Conservation (phyloP, 2,113 vertebrate species). For the Amazona guildingii region DNA sequence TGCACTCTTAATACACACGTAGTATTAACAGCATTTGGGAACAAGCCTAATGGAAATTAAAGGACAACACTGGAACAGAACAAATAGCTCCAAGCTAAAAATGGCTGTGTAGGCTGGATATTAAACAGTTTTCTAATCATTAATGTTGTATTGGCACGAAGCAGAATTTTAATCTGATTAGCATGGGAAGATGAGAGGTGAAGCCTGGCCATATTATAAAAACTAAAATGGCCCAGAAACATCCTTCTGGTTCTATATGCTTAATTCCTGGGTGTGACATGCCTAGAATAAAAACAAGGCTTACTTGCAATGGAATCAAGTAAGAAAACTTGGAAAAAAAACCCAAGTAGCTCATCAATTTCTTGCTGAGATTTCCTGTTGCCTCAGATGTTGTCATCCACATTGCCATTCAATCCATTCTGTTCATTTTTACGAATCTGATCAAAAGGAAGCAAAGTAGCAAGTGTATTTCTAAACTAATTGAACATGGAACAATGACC, state of each 20-base stretch:
- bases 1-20: background rate
- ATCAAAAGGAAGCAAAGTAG: background rate
- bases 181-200: background rate
- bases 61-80: background rate
- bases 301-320: background rate
- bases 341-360: background rate
- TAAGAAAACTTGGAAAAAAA: background rate
- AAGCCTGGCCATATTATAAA: background rate
- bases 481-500: background rate
- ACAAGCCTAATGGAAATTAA: constrained; percentile 27
- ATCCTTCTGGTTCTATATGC: accelerated
- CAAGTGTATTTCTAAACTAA: background rate
- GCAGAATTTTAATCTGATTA: background rate
- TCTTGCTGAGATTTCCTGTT: background rate
- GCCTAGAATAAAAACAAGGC: background rate
- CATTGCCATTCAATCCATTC: background rate
- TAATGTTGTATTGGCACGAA: background rate
- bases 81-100: constrained; percentile 7
- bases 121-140: background rate
- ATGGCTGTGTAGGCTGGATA: background rate
- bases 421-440: background rate
- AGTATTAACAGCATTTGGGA: background rate
- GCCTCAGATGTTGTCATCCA: background rate
- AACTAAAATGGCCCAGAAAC: background rate
- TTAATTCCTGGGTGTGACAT: background rate